These are phyloP conservation scores for Pogonocichla stellata DNA, from an alignment of 2,113 vertebrate species.

Conservation along the genomic window DNA sequence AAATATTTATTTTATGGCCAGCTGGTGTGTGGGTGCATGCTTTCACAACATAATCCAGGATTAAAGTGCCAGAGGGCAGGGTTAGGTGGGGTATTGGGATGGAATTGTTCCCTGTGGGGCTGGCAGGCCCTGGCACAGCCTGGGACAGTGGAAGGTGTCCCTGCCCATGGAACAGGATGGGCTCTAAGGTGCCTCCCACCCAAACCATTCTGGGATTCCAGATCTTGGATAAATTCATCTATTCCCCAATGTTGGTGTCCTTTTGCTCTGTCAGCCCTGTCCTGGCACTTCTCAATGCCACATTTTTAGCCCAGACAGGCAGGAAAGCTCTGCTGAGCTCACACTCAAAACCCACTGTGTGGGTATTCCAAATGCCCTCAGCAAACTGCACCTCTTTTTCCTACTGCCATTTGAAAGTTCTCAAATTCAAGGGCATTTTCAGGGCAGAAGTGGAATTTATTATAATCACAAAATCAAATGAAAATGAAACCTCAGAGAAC, in stretches of 20 bases:
- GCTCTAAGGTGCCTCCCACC: accelerated
- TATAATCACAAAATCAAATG: background rate
- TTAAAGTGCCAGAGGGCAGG: background rate
- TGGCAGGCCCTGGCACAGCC: background rate
- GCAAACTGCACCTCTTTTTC: background rate
- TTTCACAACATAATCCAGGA: background rate
- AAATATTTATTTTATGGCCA: background rate
- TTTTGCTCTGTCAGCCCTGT: background rate
- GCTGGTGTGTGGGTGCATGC: background rate
- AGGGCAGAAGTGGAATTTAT: background rate
- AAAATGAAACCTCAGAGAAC: background rate
- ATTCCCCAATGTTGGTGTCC: background rate
- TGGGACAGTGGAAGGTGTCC: background rate
- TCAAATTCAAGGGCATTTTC: background rate
- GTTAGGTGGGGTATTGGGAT: accelerated
- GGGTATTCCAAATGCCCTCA: background rate
- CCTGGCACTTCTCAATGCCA: background rate
- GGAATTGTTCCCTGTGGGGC: background rate
- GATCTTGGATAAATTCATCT: background rate
- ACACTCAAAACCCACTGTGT: background rate
- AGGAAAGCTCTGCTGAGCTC: background rate
- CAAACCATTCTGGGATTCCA: background rate
- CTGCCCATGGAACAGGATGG: accelerated
- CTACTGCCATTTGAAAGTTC: background rate
- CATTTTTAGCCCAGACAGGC: background rate